phyloP scores from a whole-genome alignment of 2,113 vertebrate genomes.

The Poecilia latipinna region DNA sequence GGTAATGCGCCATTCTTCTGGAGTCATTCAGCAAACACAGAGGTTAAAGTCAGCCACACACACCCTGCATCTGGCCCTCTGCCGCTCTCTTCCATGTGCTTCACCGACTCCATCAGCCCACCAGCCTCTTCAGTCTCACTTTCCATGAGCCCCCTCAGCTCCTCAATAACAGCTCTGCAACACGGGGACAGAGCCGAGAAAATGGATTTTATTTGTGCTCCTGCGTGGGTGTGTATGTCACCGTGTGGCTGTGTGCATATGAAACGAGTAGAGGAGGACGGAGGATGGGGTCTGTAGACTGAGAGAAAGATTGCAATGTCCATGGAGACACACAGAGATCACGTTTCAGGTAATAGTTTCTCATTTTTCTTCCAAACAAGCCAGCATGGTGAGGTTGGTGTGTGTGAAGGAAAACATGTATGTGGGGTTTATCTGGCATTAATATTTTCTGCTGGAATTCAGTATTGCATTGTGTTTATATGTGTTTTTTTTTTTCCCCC shows the following conservation, averaged over 20 bases:
- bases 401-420: slow-evolving; percentile 5
- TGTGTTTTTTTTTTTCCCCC: neutral
- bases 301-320: slow-evolving; percentile 33
- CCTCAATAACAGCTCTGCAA: slow-evolving; percentile 36
- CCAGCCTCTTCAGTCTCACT: slow-evolving; percentile 27
- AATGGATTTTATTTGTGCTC: slow-evolving; percentile 36
- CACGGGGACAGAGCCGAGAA: slow-evolving; percentile 30
- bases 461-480: slow-evolving; percentile 27
- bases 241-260: slow-evolving; percentile 3
- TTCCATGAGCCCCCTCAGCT: slow-evolving; percentile 27
- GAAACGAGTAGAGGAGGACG: neutral
- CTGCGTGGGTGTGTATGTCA: neutral
- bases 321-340: slow-evolving; percentile 38
- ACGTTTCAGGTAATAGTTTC: slow-evolving; percentile 61
- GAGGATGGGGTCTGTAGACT: neutral
- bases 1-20: neutral
- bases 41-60: slow-evolving; percentile 12
- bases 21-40: slow-evolving; percentile 17
- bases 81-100: slow-evolving; percentile 8
- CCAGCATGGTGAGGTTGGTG: slow-evolving; percentile 23
- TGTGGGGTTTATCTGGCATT: neutral
- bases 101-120: slow-evolving; percentile 10
- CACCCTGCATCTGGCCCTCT: slow-evolving; percentile 1
- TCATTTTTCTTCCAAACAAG: slow-evolving; percentile 31
- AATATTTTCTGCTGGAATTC: slow-evolving; percentile 49